Percentiles rank a stretch among this genome's conserved stretches.
Evolutionary conservation across 2,113 vertebrate species (phyloP).

Genomic region (Rhipidura dahli): DNA sequence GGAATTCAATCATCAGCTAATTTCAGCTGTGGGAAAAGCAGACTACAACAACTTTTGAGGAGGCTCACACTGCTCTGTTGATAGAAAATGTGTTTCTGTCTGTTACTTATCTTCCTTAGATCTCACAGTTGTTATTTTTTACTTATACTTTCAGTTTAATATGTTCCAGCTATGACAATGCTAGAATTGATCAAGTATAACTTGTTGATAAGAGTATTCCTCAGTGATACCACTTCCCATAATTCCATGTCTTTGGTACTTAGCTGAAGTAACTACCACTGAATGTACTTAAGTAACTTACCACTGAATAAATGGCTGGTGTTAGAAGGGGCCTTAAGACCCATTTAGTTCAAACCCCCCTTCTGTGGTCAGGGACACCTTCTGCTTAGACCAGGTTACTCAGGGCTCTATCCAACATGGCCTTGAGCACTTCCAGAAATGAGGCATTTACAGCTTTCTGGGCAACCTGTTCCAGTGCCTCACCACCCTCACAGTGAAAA

Average conservation of each 20-base stretch:
- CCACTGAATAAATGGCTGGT: not conserved
- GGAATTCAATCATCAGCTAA: not conserved
- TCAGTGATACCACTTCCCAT: not conserved
- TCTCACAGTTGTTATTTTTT: not conserved
- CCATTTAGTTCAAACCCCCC: not conserved
- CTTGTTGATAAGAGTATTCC: not conserved
- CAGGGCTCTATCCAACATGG: not conserved
- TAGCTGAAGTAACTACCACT: too few relatives aligned
- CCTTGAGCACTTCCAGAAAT: not conserved
- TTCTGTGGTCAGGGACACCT: not conserved
- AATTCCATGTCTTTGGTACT: not conserved
- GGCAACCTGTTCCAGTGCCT: not conserved
- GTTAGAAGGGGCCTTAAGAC: not conserved
- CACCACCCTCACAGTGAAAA: not conserved
- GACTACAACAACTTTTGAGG: not conserved
- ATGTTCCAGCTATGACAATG: not conserved
- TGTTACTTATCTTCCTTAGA: not conserved
- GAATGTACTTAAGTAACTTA: too few relatives aligned
- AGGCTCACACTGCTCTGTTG: not conserved
- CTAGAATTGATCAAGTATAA: not conserved
- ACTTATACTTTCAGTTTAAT: not conserved
- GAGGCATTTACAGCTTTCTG: not conserved
- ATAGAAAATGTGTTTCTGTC: not conserved
- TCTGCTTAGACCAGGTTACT: not conserved
- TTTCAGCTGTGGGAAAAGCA: not conserved